Percentiles rank a stretch among this genome's conserved stretches.
phyloP scores from a whole-genome alignment of 2,888 invertebrate species.

The Ceriagrion tenellum region DNA sequence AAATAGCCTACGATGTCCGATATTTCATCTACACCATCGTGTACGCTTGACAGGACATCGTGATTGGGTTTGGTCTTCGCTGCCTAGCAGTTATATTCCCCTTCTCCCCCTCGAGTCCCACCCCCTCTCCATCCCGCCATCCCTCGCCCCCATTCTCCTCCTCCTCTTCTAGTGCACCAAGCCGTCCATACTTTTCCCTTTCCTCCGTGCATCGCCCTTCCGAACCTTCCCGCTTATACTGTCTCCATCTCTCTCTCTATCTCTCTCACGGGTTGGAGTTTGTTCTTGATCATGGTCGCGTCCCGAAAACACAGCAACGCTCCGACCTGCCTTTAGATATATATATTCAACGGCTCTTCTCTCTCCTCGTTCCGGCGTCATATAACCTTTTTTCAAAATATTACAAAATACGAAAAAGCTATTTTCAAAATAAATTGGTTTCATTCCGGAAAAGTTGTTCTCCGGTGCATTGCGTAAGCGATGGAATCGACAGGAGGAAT shows the following conservation, averaged over 20 bases:
- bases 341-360: not conserved
- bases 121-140: not conserved
- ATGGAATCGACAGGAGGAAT: too few species aligned
- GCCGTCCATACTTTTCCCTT: not conserved
- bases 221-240: not conserved
- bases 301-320: not conserved
- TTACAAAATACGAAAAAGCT: too few species aligned
- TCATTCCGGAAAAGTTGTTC: not conserved
- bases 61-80: slow-evolving; percentile 50
- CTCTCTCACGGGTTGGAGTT: not conserved
- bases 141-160: not conserved
- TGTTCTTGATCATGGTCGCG: slow-evolving; percentile 5
- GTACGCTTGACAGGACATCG: slow-evolving; percentile 46
- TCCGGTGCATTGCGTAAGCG: too few species aligned
- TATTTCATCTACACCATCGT: slow-evolving; percentile 64
- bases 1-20: slow-evolving; percentile 63
- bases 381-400: too few species aligned
- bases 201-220: not conserved
- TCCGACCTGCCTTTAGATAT: not conserved
- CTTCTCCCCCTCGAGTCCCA: not conserved
- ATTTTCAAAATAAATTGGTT: not conserved
- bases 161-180: not conserved
- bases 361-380: not conserved
- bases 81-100: slow-evolving; percentile 26
- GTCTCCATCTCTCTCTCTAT: not conserved